Evolutionary conservation across 2,888 invertebrate species (phyloP), one percentile per base, ranked within the genome.

Genomic region (Torymus aiolomorphi): DNA sequence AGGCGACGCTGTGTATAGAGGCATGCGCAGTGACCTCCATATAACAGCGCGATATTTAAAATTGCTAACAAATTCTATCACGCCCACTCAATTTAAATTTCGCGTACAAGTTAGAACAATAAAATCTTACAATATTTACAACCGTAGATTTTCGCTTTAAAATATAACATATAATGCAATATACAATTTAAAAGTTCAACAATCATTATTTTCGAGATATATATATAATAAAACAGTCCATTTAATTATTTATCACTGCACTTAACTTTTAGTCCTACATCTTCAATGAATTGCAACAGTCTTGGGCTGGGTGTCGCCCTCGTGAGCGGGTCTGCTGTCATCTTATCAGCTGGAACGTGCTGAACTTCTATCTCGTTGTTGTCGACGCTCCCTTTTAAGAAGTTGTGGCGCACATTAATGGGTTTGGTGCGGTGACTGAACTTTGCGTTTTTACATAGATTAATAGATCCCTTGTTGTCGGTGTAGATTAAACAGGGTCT

Each of bases 371-470:
- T 14, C 13, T 63, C 62, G 8, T 61, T 16, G 20, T 61, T 20
- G 20, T 61, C 61, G 2, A 61, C 20, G 5, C 13, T 61, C 20
- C 10, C n/a, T n/a, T n/a, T n/a, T n/a, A n/a, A n/a, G n/a, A n/a
- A n/a, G n/a, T n/a, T n/a, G n/a, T n/a, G n/a, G 3, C 61, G 61
- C 18, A 61, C 61, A 20, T 61, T 61, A 20, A 61, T 61, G 61
- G 16, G 61, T 14, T 61, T 61, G 20, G 61, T 61, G 4, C 61
- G 18, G 8, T 16, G 61, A 20, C 61, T 61, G 18, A 61, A 61
- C 20, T 20, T 3, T 20, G 61, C 61, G 18, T 61, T 61, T 61
- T 61, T 61, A 13, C 61, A 20, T 13, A 56, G n/a, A 56, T 56
- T n/a, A n/a, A 52, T 52, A 12, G 52, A 52, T 52, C 10, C n/a